A percentile compares a stretch with the other conserved stretches of the same genome.
phyloP scores from a whole-genome alignment of 2,113 vertebrate genomes.

The Ivindomyrus marchei region DNA sequence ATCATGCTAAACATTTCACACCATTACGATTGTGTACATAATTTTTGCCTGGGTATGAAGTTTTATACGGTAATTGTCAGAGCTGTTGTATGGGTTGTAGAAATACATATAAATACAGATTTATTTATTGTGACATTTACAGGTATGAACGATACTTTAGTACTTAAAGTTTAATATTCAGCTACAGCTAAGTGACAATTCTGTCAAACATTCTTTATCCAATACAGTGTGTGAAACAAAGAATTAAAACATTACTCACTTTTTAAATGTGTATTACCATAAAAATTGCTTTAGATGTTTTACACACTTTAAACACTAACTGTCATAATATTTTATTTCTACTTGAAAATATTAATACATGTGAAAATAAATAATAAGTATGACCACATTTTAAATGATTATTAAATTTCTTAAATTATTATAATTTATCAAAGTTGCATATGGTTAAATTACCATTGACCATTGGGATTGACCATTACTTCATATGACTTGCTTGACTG shows the following conservation, averaged over 20 bases:
- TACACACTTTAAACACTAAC: background rate
- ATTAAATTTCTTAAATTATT: background rate
- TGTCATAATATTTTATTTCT: background rate
- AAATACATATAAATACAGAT: background rate
- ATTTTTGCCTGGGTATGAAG: background rate
- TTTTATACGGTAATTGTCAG: background rate
- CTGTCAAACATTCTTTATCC: background rate
- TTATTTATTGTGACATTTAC: background rate
- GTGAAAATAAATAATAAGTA: background rate
- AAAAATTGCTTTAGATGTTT: background rate
- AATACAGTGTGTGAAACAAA: background rate
- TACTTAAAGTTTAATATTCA: background rate
- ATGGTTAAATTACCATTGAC: background rate
- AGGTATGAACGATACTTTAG: background rate
- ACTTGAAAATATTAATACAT: background rate
- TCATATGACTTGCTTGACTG: background rate
- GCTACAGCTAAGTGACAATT: background rate
- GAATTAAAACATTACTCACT: background rate
- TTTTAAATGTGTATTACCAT: background rate
- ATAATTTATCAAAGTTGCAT: background rate
- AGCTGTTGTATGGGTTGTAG: background rate
- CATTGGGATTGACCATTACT: background rate
- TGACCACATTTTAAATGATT: background rate
- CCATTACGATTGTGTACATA: background rate
- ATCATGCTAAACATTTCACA: background rate